These are phyloP conservation scores for Tursiops truncatus DNA, from an alignment of 2,113 vertebrate genomes.

Conservation along the genomic window DNA sequence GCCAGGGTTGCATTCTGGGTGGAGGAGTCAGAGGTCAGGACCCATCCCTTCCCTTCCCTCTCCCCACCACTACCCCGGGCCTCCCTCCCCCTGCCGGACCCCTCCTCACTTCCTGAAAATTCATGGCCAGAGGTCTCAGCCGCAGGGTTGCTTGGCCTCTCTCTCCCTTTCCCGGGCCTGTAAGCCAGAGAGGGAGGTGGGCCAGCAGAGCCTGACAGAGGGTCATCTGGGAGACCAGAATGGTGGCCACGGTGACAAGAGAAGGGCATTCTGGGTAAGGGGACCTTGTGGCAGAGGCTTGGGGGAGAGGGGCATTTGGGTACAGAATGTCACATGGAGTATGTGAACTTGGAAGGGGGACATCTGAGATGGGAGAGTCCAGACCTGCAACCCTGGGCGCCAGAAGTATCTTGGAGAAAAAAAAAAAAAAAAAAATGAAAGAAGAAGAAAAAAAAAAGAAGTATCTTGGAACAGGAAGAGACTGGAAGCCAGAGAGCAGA, in stretches of 20 bases:
- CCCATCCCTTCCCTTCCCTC: not conserved
- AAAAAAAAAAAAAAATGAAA: too few species aligned
- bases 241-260: conserved; percentile 49
- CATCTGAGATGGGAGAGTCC: not conserved
- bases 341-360: not conserved
- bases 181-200: not conserved
- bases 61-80: not conserved
- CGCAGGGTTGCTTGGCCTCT: not conserved
- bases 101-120: conserved; percentile 71
- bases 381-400: not conserved
- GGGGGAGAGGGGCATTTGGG: rapidly evolving
- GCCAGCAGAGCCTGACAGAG: not conserved
- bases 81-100: not conserved
- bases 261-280: conserved; percentile 57
- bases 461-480: not conserved
- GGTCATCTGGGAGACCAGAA: conserved; percentile 61
- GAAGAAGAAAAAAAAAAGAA: too few species aligned
- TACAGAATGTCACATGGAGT: too few species aligned
- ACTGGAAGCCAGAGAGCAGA: not conserved
- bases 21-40: conserved; percentile 15
- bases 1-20: conserved; percentile 73
- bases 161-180: not conserved
- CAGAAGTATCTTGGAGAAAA: not conserved
- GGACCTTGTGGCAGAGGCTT: not conserved
- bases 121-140: conserved; percentile 48